Percentiles rank a stretch among this genome's conserved stretches.
Evolutionary conservation across 2,888 invertebrate genomes (phyloP).

Genomic region (Drymonia ruficornis): DNA sequence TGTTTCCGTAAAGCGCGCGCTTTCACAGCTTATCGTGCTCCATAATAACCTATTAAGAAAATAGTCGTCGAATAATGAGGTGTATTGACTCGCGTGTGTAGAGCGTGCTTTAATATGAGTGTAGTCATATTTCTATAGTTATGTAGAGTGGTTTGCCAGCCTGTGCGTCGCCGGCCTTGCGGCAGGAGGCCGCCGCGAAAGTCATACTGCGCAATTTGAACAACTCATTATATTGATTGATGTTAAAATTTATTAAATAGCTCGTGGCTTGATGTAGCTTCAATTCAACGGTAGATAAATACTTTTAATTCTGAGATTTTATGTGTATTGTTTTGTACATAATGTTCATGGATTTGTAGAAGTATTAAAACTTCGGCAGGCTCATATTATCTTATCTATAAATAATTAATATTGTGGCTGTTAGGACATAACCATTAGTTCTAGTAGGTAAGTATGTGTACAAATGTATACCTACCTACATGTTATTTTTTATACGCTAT

Average conservation of each 20-base stretch:
- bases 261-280: conserved; percentile 37
- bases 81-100: background rate
- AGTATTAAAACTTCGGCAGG: too few relatives aligned
- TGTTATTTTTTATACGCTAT: too few relatives aligned
- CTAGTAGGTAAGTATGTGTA: too few relatives aligned
- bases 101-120: conserved; percentile 2
- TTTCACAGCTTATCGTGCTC: background rate
- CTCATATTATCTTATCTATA: too few relatives aligned
- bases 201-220: conserved; percentile 49
- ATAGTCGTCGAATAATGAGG: background rate
- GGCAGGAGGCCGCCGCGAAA: conserved; percentile 61
- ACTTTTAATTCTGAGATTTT: too few relatives aligned
- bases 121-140: conserved; percentile 7
- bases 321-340: too few relatives aligned
- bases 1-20: too few relatives aligned
- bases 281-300: conserved; percentile 10
- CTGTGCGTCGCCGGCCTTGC: conserved; percentile 76
- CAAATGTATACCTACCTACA: too few relatives aligned
- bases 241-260: conserved; percentile 52
- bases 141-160: conserved; percentile 50
- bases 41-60: background rate
- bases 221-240: conserved; percentile 54
- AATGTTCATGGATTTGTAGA: too few relatives aligned
- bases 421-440: too few relatives aligned
- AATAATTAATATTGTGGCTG: too few relatives aligned